A percentile compares a stretch with the other conserved stretches of the same genome.
These are phyloP conservation scores for Hirtodrosophila alboralis DNA, from an alignment of 2,888 invertebrate species.

Conservation along the genomic window DNA sequence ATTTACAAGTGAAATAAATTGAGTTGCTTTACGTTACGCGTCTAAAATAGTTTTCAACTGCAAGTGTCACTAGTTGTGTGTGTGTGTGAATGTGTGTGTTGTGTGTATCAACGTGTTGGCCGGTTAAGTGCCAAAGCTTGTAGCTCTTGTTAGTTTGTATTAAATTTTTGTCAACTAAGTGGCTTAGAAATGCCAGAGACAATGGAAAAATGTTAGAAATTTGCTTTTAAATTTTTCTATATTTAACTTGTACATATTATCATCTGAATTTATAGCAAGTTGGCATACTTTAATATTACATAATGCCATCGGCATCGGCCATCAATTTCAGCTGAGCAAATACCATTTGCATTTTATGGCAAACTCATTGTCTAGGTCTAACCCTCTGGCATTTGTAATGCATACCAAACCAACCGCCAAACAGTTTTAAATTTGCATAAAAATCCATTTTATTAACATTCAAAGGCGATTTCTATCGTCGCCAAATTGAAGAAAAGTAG, in stretches of 20 bases:
- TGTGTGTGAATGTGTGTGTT: constrained; percentile 6
- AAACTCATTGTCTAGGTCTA: constrained; percentile 56
- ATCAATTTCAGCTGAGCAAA: constrained; percentile 52
- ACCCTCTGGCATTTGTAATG: constrained; percentile 63
- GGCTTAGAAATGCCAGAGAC: constrained; percentile 18
- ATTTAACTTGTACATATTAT: not conserved
- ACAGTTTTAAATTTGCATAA: constrained; percentile 78
- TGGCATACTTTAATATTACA: constrained; percentile 18
- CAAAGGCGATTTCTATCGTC: constrained; percentile 72
- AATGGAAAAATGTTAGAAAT: constrained; percentile 13
- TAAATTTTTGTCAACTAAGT: constrained; percentile 23
- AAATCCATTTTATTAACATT: constrained; percentile 78
- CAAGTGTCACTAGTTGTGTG: constrained; percentile 9
- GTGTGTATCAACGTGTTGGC: constrained; percentile 15
- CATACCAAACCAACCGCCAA: constrained; percentile 65
- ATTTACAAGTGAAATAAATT: constrained; percentile 37
- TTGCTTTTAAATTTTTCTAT: no score
- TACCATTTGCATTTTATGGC: constrained; percentile 53
- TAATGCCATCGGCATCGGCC: constrained; percentile 21
- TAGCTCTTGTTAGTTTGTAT: constrained; percentile 36
- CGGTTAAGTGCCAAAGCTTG: constrained; percentile 53
- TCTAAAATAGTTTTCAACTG: constrained; percentile 36
- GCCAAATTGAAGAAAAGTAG: constrained; percentile 72
- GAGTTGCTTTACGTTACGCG: constrained; percentile 30
- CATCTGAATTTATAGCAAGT: not conserved